Base-by-base conservation (phyloP, 2,888 invertebrate species). In the Thecocarcelia acutangulata region DNA sequence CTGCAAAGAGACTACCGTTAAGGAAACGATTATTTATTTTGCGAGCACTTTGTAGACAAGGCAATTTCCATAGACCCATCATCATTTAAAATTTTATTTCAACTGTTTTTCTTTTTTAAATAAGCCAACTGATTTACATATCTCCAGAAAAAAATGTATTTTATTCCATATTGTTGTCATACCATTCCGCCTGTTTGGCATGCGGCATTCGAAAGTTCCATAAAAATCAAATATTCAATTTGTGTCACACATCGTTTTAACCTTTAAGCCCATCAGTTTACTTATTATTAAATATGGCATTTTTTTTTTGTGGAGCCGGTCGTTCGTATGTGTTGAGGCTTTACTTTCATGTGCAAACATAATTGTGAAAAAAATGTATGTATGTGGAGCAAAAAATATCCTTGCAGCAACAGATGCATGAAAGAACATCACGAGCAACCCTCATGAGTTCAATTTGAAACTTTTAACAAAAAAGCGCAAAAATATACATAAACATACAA, bases 381-480 rank as follows among this genome's bases (percentile, higher is more conserved):
- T 17, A 13, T 52, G 44, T 37, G 24, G 46, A 37, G 59, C 40
- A 63, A 76, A 69, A 42, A 46, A 66, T 70, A 78, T 75, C 66
- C 82, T 70, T 73, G 63, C 83, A 86, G 87, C 88, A 88, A 87
- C 88, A 89, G 86, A 88, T 89, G 89, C 85, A 84, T 54, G 63
- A 83, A 88, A 88, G 85, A 88, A 80, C 87, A 85, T 87, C 86
- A 87, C 87, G 87, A 83, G 84, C 85, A 78, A 85, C 84, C 84
- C 85, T 83, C 85, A 86, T 85, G 86, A 86, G 85, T 85, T 85
- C 83, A 83, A 83, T 81, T 76, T 70, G 58, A 79, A 84, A 82
- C 66, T 83, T 83, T 76, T 42, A 66, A 74, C 19, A 63, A 33
- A 37, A 42, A 50, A 19, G 50, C 9, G 50, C 63, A 15, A 40